Evolutionary conservation across 2,888 invertebrate genomes (phyloP).

Genomic region (Tetrapedia diversipes): DNA sequence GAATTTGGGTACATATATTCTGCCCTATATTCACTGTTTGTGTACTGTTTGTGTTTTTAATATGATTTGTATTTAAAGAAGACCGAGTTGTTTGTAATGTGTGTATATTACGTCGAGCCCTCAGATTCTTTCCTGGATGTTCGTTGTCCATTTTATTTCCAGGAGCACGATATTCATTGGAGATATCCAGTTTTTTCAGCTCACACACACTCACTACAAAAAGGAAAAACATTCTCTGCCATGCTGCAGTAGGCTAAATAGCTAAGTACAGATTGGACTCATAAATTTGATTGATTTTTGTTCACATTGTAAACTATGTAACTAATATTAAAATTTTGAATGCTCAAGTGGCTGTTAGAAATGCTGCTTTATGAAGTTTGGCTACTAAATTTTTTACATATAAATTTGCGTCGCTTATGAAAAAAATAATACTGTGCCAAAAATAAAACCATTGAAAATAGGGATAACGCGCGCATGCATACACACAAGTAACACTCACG

Average conservation of each 20-base stretch:
- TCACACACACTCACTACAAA: conserved; percentile 82
- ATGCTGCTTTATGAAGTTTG: conserved; percentile 52
- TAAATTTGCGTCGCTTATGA: conserved; percentile 42
- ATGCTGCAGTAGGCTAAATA: conserved; percentile 78
- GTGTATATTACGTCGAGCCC: conserved; percentile 74
- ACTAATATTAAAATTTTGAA: conserved; percentile 36
- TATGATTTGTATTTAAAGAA: conserved; percentile 72
- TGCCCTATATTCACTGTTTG: conserved; percentile 76
- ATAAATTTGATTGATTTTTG: conserved; percentile 25
- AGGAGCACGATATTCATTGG: conserved; percentile 74
- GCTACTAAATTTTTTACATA: conserved; percentile 44
- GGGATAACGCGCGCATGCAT: conserved; percentile 64
- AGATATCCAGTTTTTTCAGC: conserved; percentile 81
- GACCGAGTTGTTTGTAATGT: conserved; percentile 74
- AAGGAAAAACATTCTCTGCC: conserved; percentile 79
- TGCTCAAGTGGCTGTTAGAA: conserved; percentile 30
- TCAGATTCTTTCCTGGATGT: conserved; percentile 76
- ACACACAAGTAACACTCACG: conserved; percentile 42
- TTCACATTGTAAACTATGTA: conserved; percentile 26
- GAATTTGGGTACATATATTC: conserved; percentile 78
- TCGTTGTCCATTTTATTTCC: conserved; percentile 74
- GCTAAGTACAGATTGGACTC: conserved; percentile 57
- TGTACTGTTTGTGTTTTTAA: conserved; percentile 75
- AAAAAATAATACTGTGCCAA: conserved; percentile 57
- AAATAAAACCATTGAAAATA: conserved; percentile 46